phyloP scores from a whole-genome alignment of 2,888 invertebrate genomes.

The Resseliella maxima region DNA sequence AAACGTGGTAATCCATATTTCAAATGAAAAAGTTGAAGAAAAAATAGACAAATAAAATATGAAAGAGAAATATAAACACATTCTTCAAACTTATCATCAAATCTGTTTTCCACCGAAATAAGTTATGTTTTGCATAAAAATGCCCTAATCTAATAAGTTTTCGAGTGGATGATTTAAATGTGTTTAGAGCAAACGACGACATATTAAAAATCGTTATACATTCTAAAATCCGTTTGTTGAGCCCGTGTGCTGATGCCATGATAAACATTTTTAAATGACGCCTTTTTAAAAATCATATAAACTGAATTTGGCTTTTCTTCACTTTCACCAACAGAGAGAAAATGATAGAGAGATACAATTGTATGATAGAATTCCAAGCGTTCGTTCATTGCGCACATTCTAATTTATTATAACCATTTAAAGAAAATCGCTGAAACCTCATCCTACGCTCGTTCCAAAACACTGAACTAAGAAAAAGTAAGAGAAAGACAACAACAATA shows the following conservation, averaged over 20 bases:
- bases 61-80: neutral
- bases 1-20: neutral
- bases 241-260: constrained; percentile 40
- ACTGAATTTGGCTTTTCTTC: neutral
- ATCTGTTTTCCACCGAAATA: constrained; percentile 20
- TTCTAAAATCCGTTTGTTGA: constrained; percentile 43
- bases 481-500: neutral
- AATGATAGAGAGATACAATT: constrained; percentile 33
- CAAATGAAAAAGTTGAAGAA: neutral
- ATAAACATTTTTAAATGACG: constrained; percentile 37
- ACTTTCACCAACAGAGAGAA: neutral
- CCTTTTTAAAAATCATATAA: constrained; percentile 31
- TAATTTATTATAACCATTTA: constrained; percentile 48
- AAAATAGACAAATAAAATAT: neutral
- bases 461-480: neutral
- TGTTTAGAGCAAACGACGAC: constrained; percentile 13
- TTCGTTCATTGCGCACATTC: constrained; percentile 37
- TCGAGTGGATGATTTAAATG: constrained; percentile 34
- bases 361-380: constrained; percentile 17
- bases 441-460: neutral
- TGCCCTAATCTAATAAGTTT: constrained; percentile 48
- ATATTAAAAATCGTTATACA: constrained; percentile 51
- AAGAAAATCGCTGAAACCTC: constrained; percentile 22
- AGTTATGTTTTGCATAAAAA: constrained; percentile 44
- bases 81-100: constrained; percentile 46